Evolutionary conservation across 2,797 vertebrate genomes (phyloP), one percentile per base, ranked within the genome.

Genomic region (Basileuterus tristriatus): DNA sequence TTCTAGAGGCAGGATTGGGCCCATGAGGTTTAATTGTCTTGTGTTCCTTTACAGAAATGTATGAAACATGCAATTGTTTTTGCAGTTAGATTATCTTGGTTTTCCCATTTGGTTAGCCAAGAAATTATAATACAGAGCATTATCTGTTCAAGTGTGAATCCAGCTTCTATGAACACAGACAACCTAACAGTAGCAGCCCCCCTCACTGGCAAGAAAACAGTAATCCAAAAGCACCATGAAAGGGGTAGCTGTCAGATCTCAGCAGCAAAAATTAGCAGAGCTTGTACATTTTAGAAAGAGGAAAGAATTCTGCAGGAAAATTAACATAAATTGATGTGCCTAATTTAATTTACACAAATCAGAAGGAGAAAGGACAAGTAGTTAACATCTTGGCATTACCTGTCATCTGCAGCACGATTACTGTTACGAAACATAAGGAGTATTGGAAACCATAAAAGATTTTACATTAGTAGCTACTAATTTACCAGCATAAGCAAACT

Each of bases 281-380:
- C 2, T 59, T 72, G 11, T 68, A 12, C 21, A 72, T 41, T 93
- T 90, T 59, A 82, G 43, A 70, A 88, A 69, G 20, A 88, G 12
- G 19, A 71, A 79, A 90, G 21, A 43, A 72, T 82, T 79, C 43
- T 60, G 23, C 21, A 88, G 32, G 77, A 93, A 88, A 69, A 79
- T 20, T 76, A 46, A 76, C 44, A 62, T 47, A 56, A 85, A 75
- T 75, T n/a, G 15, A 15, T 69, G 21, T 59, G 41, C 17, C 32
- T 90, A 69, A 88, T 81, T 91, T 90, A 86, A 84, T 90, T 89
- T 77, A 77, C 34, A 83, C 34, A 80, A 70, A 79, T 82, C n/a
- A 79, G 80, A 83, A 78, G 43, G 12, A 91, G 52, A 91, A 74
- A 59, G 37, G 87, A 32, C 34, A 84, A 89, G 37, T 32, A 52